A percentile compares a stretch with the other conserved stretches of the same genome.
phyloP scores from a whole-genome alignment of 2,888 invertebrate genomes.

The Cyaniris semiargus region DNA sequence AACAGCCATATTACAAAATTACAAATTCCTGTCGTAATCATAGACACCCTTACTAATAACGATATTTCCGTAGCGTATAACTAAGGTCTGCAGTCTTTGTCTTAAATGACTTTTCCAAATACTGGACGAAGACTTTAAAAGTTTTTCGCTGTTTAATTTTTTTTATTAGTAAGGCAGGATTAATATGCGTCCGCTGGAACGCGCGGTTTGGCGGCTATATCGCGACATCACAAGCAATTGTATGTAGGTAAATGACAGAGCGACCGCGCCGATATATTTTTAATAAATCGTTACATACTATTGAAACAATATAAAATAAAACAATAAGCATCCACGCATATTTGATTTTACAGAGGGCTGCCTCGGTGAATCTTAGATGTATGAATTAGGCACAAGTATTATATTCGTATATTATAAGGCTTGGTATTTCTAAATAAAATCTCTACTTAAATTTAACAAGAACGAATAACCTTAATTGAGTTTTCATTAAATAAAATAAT shows the following conservation, averaged over 20 bases:
- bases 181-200: too few species aligned
- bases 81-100: neutral
- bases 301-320: neutral
- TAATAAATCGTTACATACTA: neutral
- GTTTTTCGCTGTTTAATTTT: neutral
- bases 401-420: slow-evolving; percentile 27
- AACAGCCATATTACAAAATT: neutral
- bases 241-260: too few species aligned
- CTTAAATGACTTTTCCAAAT: neutral
- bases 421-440: slow-evolving; percentile 29
- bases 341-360: neutral
- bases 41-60: neutral
- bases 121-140: neutral
- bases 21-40: neutral
- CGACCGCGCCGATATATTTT: too few species aligned
- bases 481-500: slow-evolving; percentile 29
- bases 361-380: slow-evolving; percentile 5
- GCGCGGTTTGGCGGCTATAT: too few species aligned
- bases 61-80: neutral
- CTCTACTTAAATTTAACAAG: slow-evolving; percentile 30
- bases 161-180: too few species aligned
- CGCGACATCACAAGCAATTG: too few species aligned
- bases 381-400: slow-evolving; percentile 16
- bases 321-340: neutral
- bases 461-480: slow-evolving; percentile 25